Evolutionary conservation across 2,113 vertebrate genomes (phyloP), one percentile per base, ranked within the genome.

Genomic region (Syngnathus floridae): DNA sequence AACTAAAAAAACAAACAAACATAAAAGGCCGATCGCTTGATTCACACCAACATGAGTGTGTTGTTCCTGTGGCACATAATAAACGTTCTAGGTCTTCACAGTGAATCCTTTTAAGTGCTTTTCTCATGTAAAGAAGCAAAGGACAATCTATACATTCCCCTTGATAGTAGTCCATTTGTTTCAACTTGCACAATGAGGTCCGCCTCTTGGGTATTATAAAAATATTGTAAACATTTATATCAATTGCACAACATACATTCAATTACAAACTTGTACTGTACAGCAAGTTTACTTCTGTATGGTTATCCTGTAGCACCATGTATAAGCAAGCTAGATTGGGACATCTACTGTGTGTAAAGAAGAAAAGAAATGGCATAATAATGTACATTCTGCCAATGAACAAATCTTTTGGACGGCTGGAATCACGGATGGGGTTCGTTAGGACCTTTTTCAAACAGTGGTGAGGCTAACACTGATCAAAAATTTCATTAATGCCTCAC

Each of bases 211-310:
- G 74, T 83, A 80, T 88, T 84, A 87, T 86, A 88, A 89, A 90
- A 88, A 89, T 90, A 89, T 86, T 84, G 82, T 88, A 88, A 86
- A 89, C 87, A 89, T 90, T 88, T 87, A 89, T 86, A 90, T 90
- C 85, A 87, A 91, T 89, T 91, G 86, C 87, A 91, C 90, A 83
- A 90, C 88, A 86, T 90, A 88, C 88, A 91, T 91, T 91, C 86
- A 85, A 84, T 88, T 90, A 89, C 86, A 88, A 85, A 90, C 83
- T 56, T 87, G 87, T 85, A 86, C 87, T 88, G 88, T 90, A 89
- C 87, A 88, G 83, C 87, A 78, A 62, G 71, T 78, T 76, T 62
- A 75, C 69, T 76, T 84, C 60, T 69, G 80, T 77, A 65, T 77
- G 77, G 81, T 86, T 81, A 83, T 84, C 83, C 81, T 81, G 81